Base-by-base conservation (phyloP, 2,888 invertebrate genomes). In the Macrosiphum euphorbiae region DNA sequence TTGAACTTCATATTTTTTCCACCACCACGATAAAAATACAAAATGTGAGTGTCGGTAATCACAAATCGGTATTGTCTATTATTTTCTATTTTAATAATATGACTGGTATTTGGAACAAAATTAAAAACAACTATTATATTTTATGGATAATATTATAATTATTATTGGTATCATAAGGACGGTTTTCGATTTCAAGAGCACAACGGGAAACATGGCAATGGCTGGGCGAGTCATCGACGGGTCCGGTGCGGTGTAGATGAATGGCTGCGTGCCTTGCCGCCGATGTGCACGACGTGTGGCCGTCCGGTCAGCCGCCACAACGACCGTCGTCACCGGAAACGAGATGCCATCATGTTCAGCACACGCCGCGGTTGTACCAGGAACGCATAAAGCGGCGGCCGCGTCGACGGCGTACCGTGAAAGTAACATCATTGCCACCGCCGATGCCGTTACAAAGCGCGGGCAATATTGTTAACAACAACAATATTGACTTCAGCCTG, bases 291-390 rank as follows among this genome's bases (percentile, higher is more conserved):
- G 28, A 44, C 88, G 58, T 28, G 41, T 28, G 58, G 41, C 44
- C 61, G 89, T n/a, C 89, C 8, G 61, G 58, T 61, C 13, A 28
- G 58, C n/a, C 41, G 58, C 88, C 58, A 58, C 44, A 4, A 44
- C 47, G 16, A 61, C 0, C 26, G 87, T 50, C 50, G 61, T 50
- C 50, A 35, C 35, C 87, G 87, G 86, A 92, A 92, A 87, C 87
- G 61, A 4, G 35, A 88, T 52, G 61, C 87, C 87, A 84, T 91
- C 52, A 44, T 52, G 91, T 91, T 91, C 84, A 28, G 28, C 11
- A 35, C 28, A 20, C 87, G 87, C 87, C 92, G 92, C 92, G 88
- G 52, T 28, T n/a, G 92, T 88, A 92, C 88, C 92, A 92, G 92
- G 88, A 26, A 0, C 78, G 41, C 52, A 92, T 88, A n/a, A 47